These are phyloP conservation scores for Antechinus stuartii DNA, from an alignment of 2,113 vertebrate genomes.

Conservation along the genomic window DNA sequence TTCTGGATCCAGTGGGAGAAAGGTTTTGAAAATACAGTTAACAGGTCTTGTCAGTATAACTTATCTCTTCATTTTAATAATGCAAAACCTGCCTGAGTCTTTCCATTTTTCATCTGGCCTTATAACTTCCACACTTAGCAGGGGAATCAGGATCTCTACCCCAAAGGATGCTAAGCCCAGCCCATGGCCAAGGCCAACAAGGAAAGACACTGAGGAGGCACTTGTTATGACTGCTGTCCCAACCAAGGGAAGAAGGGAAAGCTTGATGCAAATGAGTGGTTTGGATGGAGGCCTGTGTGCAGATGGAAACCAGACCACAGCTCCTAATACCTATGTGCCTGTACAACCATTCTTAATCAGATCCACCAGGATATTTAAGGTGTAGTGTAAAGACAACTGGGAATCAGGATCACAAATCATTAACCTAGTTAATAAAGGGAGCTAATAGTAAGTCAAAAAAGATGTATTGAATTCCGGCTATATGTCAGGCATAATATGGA, in stretches of 20 bases:
- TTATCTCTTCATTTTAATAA: neutral
- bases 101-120: neutral
- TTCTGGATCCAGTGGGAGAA: neutral
- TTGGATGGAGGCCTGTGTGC: neutral
- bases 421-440: neutral
- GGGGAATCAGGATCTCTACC: neutral
- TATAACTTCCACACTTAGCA: neutral
- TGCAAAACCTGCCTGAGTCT: neutral
- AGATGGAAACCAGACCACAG: neutral
- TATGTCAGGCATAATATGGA: neutral
- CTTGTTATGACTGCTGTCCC: neutral
- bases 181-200: neutral
- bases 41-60: neutral
- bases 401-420: neutral
- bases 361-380: neutral
- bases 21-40: neutral
- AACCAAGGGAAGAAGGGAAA: neutral
- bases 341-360: neutral
- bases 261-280: neutral
- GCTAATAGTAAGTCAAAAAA: neutral
- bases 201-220: neutral
- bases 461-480: neutral
- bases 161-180: neutral
- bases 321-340: neutral
- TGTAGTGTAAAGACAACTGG: neutral